A percentile compares a stretch with the other conserved stretches of the same genome.
These are phyloP conservation scores for Grammomys surdaster DNA, from an alignment of 2,113 vertebrate genomes.

Conservation along the genomic window DNA sequence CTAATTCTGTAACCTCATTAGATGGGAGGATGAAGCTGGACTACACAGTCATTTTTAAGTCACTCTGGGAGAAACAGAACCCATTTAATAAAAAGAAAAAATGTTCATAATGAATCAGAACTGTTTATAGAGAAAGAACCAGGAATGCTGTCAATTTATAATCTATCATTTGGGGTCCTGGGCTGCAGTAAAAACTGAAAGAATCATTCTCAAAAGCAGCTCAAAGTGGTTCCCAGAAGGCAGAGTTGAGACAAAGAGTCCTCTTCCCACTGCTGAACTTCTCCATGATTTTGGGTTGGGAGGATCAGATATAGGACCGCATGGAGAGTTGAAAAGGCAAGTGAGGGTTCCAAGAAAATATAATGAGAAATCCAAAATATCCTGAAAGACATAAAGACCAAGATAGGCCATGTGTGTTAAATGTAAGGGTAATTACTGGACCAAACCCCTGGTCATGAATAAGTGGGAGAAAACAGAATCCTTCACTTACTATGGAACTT, in stretches of 20 bases:
- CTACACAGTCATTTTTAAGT: neutral
- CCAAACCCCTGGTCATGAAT: too few species aligned
- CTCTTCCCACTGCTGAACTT: too few species aligned
- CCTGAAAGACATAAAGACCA: neutral
- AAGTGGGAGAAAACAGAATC: neutral
- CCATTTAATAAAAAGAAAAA: neutral
- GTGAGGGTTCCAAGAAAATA: neutral
- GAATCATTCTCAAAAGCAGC: neutral
- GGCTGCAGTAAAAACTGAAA: neutral
- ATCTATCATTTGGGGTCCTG: neutral
- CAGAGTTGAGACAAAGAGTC: too few species aligned
- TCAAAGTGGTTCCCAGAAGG: too few species aligned
- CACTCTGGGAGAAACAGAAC: neutral
- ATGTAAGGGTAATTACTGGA: neutral
- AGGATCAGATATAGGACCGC: too few species aligned
- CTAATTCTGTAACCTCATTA: neutral
- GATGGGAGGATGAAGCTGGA: neutral
- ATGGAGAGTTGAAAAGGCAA: neutral
- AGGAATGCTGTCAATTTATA: too few species aligned
- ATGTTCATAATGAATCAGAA: neutral
- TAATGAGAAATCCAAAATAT: neutral
- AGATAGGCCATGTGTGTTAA: neutral
- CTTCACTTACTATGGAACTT: too few species aligned
- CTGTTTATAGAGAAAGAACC: neutral
- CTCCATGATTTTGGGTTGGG: neutral